phyloP scores from a whole-genome alignment of 2,797 vertebrate species.

The Sternotherus odoratus region DNA sequence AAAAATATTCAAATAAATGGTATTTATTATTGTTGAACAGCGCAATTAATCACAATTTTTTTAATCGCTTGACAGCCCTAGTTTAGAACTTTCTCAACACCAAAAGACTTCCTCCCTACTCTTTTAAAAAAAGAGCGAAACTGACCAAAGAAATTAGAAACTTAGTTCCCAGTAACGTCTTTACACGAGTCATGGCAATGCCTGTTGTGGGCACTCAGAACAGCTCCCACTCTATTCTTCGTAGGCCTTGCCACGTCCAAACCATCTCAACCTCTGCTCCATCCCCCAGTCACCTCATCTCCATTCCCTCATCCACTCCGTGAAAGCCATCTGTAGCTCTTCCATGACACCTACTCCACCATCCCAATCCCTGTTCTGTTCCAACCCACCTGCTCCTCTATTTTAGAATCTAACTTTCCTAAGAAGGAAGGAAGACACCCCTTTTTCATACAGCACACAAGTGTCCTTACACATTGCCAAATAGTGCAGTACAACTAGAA shows the following conservation, averaged over 20 bases:
- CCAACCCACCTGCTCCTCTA: neutral
- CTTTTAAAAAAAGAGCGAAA: accelerated
- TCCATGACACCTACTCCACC: neutral
- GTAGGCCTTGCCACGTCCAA: constrained; percentile 45
- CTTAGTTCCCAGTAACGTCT: neutral
- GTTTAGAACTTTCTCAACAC: neutral
- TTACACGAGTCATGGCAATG: neutral
- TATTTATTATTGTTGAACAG: too few relatives aligned
- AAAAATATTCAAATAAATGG: too few relatives aligned
- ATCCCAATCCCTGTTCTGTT: constrained; percentile 22
- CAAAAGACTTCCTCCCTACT: neutral
- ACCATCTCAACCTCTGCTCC: constrained; percentile 29
- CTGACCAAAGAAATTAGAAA: too few relatives aligned
- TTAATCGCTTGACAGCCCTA: neutral
- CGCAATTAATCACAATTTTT: too few relatives aligned
- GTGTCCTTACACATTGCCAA: neutral
- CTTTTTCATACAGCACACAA: neutral
- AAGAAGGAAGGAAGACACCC: neutral
- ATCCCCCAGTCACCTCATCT: constrained; percentile 49
- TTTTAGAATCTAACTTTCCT: constrained; percentile 21
- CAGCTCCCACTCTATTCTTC: constrained; percentile 20
- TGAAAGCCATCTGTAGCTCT: constrained; percentile 28
- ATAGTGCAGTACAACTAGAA: neutral
- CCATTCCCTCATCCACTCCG: constrained; percentile 18
- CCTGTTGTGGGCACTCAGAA: neutral